Percentiles rank a stretch among this genome's conserved stretches.
phyloP scores from a whole-genome alignment of 2,113 vertebrate species.

The Oreotrochilus melanogaster region DNA sequence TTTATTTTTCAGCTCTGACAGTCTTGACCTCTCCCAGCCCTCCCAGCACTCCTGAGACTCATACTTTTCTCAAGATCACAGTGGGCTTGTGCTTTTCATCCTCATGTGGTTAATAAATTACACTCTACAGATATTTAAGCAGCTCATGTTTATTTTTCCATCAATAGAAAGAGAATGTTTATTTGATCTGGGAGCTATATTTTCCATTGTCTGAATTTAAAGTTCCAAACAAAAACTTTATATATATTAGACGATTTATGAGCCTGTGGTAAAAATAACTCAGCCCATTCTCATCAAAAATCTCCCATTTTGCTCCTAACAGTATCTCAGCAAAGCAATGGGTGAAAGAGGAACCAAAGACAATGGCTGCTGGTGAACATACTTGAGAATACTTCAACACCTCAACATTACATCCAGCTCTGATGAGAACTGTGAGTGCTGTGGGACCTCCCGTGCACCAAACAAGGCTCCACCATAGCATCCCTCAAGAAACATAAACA shows the following conservation, averaged over 20 bases:
- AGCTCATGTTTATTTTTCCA: constrained; percentile 43
- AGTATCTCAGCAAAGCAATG: not conserved
- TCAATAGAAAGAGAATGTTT: constrained; percentile 51
- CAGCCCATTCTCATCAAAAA: not conserved
- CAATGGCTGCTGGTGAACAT: not conserved
- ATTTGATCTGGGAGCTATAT: constrained; percentile 32
- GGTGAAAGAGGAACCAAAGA: not conserved
- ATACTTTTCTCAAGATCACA: not conserved
- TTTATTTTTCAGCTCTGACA: not conserved
- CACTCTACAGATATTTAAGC: constrained; percentile 44
- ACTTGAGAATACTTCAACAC: not conserved
- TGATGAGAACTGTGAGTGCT: rapidly evolving
- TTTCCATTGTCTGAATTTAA: constrained; percentile 64
- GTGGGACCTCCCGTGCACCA: rapidly evolving
- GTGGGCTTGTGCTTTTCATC: constrained; percentile 15
- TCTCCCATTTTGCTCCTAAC: not conserved
- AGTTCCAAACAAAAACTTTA: constrained; percentile 23
- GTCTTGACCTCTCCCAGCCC: constrained; percentile 53
- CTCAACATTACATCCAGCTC: not conserved
- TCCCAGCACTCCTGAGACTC: not conserved
- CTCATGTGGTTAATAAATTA: constrained; percentile 65
- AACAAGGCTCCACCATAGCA: not conserved
- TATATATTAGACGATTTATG: constrained; percentile 1
- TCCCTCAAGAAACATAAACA: rapidly evolving
- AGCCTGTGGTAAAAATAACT: constrained; percentile 13